These are phyloP conservation scores for Bellardia pandia DNA, from an alignment of 2,888 invertebrate species.

Conservation along the genomic window DNA sequence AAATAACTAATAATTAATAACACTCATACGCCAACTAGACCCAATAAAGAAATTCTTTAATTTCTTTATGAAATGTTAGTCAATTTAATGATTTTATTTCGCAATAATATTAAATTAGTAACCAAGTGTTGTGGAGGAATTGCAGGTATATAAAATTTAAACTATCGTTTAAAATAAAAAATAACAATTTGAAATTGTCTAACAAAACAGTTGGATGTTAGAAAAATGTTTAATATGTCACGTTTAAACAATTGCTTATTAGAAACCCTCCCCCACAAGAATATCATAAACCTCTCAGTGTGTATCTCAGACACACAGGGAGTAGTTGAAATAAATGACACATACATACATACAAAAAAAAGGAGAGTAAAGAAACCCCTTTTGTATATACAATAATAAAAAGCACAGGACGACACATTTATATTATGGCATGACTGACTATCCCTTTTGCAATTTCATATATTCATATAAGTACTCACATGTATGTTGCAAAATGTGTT, in stretches of 20 bases:
- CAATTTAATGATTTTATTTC: too few species aligned
- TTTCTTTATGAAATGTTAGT: too few species aligned
- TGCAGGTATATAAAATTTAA: too few species aligned
- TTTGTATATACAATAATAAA: constrained; percentile 12
- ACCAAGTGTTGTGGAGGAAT: too few species aligned
- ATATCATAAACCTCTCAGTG: background rate
- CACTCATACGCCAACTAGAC: too few species aligned
- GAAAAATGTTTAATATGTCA: constrained; percentile 53
- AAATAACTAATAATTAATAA: too few species aligned
- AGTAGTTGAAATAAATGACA: constrained; percentile 17
- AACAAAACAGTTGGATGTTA: constrained; percentile 11
- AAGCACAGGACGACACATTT: constrained; percentile 45
- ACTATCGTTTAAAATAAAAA: background rate
- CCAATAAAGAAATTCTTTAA: too few species aligned
- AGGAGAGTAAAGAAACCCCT: background rate
- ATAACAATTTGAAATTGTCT: constrained; percentile 42
- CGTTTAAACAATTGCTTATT: constrained; percentile 65
- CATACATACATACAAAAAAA: background rate
- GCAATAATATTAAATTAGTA: too few species aligned
- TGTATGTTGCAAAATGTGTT: background rate
- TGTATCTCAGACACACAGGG: background rate
- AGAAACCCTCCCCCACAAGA: background rate
- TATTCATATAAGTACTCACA: constrained; percentile 43
- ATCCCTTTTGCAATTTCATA: constrained; percentile 49
- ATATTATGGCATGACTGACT: constrained; percentile 49